Base-by-base conservation (phyloP, 2,797 vertebrate genomes). In the Xiphophorus birchmanni region DNA sequence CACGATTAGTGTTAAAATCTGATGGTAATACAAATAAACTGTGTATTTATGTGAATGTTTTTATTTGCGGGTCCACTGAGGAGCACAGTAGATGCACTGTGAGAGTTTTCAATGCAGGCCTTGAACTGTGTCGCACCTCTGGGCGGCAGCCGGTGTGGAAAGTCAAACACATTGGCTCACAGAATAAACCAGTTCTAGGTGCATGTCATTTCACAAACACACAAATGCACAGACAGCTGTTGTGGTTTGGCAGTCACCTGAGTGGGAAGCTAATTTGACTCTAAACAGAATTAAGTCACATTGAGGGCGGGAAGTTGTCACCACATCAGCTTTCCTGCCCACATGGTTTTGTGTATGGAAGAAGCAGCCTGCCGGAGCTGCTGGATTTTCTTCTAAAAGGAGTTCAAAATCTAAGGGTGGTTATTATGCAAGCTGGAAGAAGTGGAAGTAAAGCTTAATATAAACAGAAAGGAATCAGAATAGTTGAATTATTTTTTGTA, bases 211-310 rank as follows among this genome's bases (percentile, higher is more conserved):
- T 91, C 87, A 86, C 78, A 54, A 45, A 76, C 73, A 86, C 84
- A 78, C 78, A 54, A 45, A 76, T 73, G 87, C 84, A 79, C 87
- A 91, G 83, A 89, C 96, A 96, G 95, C 95, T 96, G 96, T 88
- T 96, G 94, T 40, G 92, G 94, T 95, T 95, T 95, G 95, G 95
- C 78, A 86, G 93, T 94, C 94, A 95, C 93, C 94, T 95, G 94
- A 95, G 92, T 90, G 82, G 92, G 89, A 92, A 93, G 90, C 92
- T 95, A 95, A 96, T 95, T 95, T 92, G 93, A 95, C 91, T 95
- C 94, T 90, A 95, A 96, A 95, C 93, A 95, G 93, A 96, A 95
- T 96, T 95, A 95, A 93, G 91, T 91, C 85, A 82, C 91, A 94
- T 93, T 94, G 94, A 94, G 90, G 86, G 90, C 95, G 94, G 93